Evolutionary conservation across 92 coral and sea anemone genomes (phyloP).

Genomic region (Meandrina meandrites): DNA sequence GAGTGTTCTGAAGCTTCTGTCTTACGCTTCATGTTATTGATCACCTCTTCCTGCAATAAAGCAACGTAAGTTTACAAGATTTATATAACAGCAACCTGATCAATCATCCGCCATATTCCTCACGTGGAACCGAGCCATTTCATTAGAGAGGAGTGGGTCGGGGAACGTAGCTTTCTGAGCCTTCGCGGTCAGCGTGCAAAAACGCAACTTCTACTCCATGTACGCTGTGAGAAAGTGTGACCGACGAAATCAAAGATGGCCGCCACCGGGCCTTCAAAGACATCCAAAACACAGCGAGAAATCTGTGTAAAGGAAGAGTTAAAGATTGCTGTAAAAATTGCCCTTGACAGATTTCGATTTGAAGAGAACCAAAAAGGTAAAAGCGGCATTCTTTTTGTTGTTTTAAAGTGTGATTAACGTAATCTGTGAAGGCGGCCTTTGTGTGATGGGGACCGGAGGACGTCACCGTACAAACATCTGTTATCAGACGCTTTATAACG

Average conservation of each 20-base stretch:
- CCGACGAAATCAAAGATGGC: constrained; percentile 74
- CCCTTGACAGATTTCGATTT: constrained; percentile 89
- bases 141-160: background rate
- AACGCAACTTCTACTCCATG: background rate
- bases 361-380: constrained; percentile 91
- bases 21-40: constrained; percentile 19
- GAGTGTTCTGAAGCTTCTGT: background rate
- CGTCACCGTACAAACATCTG: background rate
- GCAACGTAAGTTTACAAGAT: background rate
- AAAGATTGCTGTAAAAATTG: constrained; percentile 91
- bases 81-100: background rate
- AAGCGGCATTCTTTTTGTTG: background rate
- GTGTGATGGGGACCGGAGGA: background rate
- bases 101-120: background rate
- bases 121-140: constrained; percentile 12
- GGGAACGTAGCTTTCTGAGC: background rate
- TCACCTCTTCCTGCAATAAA: background rate
- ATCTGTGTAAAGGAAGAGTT: constrained; percentile 96
- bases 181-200: constrained; percentile 17
- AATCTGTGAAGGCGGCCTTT: background rate
- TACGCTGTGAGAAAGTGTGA: background rate
- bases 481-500: background rate
- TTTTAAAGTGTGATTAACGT: background rate
- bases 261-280: constrained; percentile 46
- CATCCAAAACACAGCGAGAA: constrained; percentile 30